Base-by-base conservation (phyloP, 2,888 invertebrate species). In the Drosophila prostipennis region DNA sequence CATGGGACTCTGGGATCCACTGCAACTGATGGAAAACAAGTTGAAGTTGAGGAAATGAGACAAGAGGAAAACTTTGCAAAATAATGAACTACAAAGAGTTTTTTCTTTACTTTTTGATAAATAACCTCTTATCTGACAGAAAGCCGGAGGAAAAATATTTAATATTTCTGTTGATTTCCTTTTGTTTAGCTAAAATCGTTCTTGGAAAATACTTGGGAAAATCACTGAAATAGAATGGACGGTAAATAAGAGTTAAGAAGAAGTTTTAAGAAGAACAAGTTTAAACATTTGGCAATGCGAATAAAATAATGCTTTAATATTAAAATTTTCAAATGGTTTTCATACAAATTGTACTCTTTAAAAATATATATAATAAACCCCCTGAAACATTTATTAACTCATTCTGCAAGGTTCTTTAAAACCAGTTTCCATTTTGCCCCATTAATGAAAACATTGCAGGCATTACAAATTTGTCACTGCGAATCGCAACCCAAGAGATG, bases 381-480 rank as follows among this genome's bases (percentile, higher is more conserved):
- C 19, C 19, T 2, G 19, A 13, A 7, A 13, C 36, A 8, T 13
- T 36, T 13, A 13, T 6, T 6, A 6, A 7, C 13, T 37, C 6
- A 19, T n/a, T 37, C 14, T 14, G 14, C 39, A 3, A 10, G 3
- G 4, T n/a, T 14, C 10, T n/a, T 14, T 3, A 13, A 19, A 73
- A 55, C 43, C 45, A 6, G 54, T 63, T 55, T 39, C 1, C 16
- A n/a, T 8, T n/a, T 37, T 8, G 13, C 23, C 26, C 13, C n/a
- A 29, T 49, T 64, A 77, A 78, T 75, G 65, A 77, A 81, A 63
- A 70, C 76, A 74, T 74, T 59, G 61, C 52, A 13, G 51, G 40
- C 57, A 51, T 69, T 79, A 53, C 60, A 71, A 83, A 86, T 86
- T 86, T 83, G 84, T 88, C 83, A 71, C 53, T 58, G 60, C 80